phyloP scores from a whole-genome alignment of 2,113 vertebrate species.

The Octodon degus region DNA sequence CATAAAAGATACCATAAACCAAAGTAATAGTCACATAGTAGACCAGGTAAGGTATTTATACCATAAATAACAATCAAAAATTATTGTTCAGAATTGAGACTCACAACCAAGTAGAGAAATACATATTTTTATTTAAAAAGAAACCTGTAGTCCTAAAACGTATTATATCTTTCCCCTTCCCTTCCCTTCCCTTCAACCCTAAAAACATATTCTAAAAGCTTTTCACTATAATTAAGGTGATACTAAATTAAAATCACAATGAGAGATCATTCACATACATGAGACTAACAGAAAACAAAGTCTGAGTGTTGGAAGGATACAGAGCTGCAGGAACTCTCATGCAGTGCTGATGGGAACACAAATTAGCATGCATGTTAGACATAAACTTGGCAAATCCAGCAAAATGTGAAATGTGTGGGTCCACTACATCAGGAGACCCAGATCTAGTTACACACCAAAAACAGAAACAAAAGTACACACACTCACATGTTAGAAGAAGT shows the following conservation, averaged over 20 bases:
- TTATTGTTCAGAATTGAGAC: conserved; percentile 41
- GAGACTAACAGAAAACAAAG: conserved; percentile 63
- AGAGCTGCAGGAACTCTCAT: neutral
- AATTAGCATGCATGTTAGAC: neutral
- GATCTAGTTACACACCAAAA: neutral
- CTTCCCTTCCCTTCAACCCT: neutral
- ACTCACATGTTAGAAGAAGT: neutral
- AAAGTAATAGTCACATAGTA: conserved; percentile 14
- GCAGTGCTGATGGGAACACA: neutral
- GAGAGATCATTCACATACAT: conserved; percentile 55
- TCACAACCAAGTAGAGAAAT: conserved; percentile 38
- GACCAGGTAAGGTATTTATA: neutral
- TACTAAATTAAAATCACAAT: conserved; percentile 67
- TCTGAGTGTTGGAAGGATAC: conserved; percentile 41
- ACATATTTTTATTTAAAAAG: neutral
- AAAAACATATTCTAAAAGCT: conserved; percentile 35
- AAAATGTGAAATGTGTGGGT: neutral
- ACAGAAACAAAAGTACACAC: neutral
- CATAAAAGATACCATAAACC: conserved; percentile 38
- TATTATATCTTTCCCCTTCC: neutral
- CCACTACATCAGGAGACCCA: neutral
- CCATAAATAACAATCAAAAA: neutral
- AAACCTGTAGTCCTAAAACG: conserved; percentile 8
- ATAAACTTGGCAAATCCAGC: neutral
- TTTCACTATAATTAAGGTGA: neutral